Base-by-base conservation (phyloP, 2,113 vertebrate genomes). In the Entelurus aequoreus region DNA sequence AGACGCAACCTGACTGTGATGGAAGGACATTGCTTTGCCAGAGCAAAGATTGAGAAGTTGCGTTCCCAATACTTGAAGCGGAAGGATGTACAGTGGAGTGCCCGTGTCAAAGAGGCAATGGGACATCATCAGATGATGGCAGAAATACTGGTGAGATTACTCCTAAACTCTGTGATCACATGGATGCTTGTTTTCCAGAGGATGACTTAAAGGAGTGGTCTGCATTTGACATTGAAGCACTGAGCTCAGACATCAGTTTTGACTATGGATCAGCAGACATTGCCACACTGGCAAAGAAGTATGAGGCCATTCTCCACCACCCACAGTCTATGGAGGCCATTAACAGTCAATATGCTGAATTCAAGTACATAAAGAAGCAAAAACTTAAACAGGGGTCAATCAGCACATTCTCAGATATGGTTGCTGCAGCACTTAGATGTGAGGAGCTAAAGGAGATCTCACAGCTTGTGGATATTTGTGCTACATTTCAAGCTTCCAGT, bases 361-460 rank as follows among this genome's bases (percentile, higher is more conserved):
- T 68, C 56, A 59, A 71, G 44, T 8, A 50, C 15, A 68, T 54
- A 54, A 0, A 12, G 50, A 72, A 40, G 42, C 54, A 69, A 66
- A 65, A 66, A 63, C 16, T 21, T 60, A 60, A 74, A 75, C 67
- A 55, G 0, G 48, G 66, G 58, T 59, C 60, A 69, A 16, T 62
- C 50, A 48, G 62, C 66, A 72, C 69, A 63, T 69, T 72, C 54
- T 72, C 59, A 62, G 62, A 69, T 59, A 62, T 72, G 69, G 57
- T 0, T 1, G 66, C 62, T 69, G 72, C 62, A 49, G 14, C 54
- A 36, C 49, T 54, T 19, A 58, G 28, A 55, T 63, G 54, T 63
- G 70, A 63, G 0, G 65, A 54, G 54, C 55, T 19, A 19, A 19
- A 19, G 19, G 19, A 19, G 19, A 19, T 19, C 19, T 19, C 19